These are phyloP conservation scores for Pluvialis apricaria DNA, from an alignment of 2,113 vertebrate species.

Conservation along the genomic window DNA sequence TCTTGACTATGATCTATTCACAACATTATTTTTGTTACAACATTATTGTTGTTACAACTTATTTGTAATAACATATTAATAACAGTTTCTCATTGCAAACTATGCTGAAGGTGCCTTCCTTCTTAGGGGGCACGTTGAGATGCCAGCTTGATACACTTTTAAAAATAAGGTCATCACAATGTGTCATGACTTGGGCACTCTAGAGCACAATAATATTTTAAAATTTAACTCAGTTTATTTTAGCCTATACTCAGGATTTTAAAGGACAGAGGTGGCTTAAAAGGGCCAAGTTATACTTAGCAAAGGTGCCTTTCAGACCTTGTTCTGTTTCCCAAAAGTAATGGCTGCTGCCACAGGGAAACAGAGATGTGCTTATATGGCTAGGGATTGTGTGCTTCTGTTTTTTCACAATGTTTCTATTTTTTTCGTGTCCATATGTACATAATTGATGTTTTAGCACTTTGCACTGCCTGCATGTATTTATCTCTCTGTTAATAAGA, in stretches of 20 bases:
- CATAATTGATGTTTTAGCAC: slow-evolving; percentile 7
- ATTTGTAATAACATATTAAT: background rate
- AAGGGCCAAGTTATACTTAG: background rate
- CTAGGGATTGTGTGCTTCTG: background rate
- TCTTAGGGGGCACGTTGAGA: rapidly evolving
- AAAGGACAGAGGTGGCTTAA: background rate
- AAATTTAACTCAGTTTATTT: background rate
- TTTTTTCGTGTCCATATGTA: background rate
- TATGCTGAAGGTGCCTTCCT: background rate
- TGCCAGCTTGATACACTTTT: background rate
- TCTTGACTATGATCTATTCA: background rate
- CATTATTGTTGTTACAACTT: background rate
- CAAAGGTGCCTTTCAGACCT: background rate
- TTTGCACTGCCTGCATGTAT: slow-evolving; percentile 7
- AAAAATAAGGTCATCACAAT: background rate
- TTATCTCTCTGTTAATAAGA: slow-evolving; percentile 61
- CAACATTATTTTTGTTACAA: background rate
- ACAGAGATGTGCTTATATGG: background rate
- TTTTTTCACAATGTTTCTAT: background rate
- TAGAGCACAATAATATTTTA: background rate
- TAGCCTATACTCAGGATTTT: background rate
- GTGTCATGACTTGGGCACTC: background rate
- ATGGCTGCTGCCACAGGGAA: background rate
- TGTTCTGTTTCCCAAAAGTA: background rate
- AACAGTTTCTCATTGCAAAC: background rate